Percentiles rank a stretch among this genome's conserved stretches.
These are phyloP conservation scores for Phanerotoma sp. DNA, from an alignment of 2,888 invertebrate genomes.

Conservation along the genomic window DNA sequence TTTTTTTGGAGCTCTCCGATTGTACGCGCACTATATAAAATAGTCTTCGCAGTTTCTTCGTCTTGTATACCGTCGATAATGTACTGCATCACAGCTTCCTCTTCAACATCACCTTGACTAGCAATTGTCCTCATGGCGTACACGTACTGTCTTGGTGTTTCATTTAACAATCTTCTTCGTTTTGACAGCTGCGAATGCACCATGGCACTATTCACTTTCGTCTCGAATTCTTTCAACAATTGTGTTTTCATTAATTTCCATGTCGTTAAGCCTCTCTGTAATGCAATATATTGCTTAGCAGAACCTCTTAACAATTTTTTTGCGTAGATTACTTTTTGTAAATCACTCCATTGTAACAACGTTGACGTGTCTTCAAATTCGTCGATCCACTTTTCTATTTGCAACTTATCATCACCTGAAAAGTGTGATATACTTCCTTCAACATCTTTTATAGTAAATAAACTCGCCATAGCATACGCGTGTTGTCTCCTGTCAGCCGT, in stretches of 20 bases:
- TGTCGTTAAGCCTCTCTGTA: conserved; percentile 14
- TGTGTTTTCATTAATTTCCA: conserved; percentile 11
- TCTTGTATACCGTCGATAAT: neutral
- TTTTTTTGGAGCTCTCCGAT: neutral
- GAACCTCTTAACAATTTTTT: conserved; percentile 29
- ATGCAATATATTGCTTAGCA: conserved; percentile 24
- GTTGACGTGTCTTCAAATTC: conserved; percentile 30
- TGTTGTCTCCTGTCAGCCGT: too few relatives aligned
- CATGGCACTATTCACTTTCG: conserved; percentile 3
- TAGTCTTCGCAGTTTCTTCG: neutral
- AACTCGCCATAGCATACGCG: too few relatives aligned
- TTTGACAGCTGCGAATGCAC: conserved; percentile 4
- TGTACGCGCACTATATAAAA: neutral
- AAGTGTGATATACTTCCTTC: too few relatives aligned
- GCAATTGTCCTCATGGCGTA: conserved; percentile 7
- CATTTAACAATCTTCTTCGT: conserved; percentile 5
- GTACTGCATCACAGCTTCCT: neutral
- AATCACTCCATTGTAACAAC: conserved; percentile 22
- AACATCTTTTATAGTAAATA: too few relatives aligned
- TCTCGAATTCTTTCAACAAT: conserved; percentile 8
- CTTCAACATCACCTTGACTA: neutral
- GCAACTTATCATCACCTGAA: too few relatives aligned
- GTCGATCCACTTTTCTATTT: conserved; percentile 18
- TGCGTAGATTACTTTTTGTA: conserved; percentile 29
- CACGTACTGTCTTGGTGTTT: conserved; percentile 15